Evolutionary conservation across 2,797 vertebrate genomes (phyloP).

Genomic region (Sparus aurata): DNA sequence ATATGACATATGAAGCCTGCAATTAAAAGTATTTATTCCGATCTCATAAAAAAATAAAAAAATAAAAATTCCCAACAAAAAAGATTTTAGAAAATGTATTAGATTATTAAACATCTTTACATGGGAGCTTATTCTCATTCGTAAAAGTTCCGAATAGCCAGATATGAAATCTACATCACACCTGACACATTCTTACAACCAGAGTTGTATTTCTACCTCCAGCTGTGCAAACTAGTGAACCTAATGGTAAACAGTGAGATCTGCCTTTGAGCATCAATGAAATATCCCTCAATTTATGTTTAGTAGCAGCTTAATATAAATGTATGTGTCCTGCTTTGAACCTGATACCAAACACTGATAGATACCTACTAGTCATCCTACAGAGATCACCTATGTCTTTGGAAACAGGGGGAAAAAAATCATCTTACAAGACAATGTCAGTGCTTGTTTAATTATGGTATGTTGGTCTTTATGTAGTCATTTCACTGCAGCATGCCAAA

Average conservation of each 20-base stretch:
- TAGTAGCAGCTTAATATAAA: slow-evolving; percentile 16
- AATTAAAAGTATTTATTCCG: too few relatives aligned
- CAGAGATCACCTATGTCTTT: background rate
- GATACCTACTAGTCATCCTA: background rate
- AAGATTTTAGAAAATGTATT: too few relatives aligned
- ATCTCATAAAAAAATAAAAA: too few relatives aligned
- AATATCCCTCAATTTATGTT: background rate
- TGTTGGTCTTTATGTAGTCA: background rate
- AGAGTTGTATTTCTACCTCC: background rate
- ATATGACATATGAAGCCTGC: too few relatives aligned
- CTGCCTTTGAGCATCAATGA: background rate
- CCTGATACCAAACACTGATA: slow-evolving; percentile 26
- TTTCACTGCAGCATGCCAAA: background rate
- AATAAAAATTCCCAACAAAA: too few relatives aligned
- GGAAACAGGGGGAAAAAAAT: background rate
- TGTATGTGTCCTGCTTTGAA: slow-evolving; percentile 40
- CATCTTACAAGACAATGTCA: too few relatives aligned
- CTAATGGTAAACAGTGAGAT: background rate
- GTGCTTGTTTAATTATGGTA: background rate
- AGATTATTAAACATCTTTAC: too few relatives aligned
- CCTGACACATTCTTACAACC: background rate
- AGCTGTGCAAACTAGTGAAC: slow-evolving; percentile 4
- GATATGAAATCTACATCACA: background rate
- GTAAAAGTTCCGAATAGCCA: background rate
- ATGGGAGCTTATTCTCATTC: background rate